Evolutionary conservation across 2,797 vertebrate species (phyloP).

Genomic region (Oreochromis grahami): DNA sequence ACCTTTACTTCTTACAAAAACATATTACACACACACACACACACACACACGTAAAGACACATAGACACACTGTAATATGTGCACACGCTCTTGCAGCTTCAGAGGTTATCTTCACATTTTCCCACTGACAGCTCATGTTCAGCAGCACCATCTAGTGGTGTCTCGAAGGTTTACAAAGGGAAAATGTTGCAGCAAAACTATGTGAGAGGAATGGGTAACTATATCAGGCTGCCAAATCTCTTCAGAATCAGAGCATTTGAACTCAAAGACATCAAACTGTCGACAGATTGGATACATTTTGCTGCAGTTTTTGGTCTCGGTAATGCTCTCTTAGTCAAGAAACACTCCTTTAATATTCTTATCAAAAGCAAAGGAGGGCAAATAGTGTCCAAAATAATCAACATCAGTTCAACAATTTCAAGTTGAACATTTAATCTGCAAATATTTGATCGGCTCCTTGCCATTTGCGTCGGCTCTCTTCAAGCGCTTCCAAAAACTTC

Average conservation of each 20-base stretch:
- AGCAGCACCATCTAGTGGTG: constrained; percentile 38
- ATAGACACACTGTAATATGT: neutral
- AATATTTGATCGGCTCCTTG: neutral
- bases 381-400: neutral
- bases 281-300: neutral
- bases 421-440: neutral
- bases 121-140: neutral
- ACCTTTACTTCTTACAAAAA: constrained; percentile 50
- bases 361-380: neutral
- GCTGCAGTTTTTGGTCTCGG: neutral
- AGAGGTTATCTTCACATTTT: neutral
- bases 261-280: neutral
- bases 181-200: neutral
- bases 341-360: neutral
- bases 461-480: neutral
- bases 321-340: neutral
- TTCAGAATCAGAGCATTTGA: neutral
- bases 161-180: neutral
- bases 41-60: neutral
- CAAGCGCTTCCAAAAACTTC: neutral
- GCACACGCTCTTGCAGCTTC: neutral
- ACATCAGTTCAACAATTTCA: neutral
- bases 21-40: constrained; percentile 16
- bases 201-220: neutral
- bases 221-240: neutral